Conservation (phyloP, 2,113 vertebrate genomes). For the Heloderma charlesbogerti region DNA sequence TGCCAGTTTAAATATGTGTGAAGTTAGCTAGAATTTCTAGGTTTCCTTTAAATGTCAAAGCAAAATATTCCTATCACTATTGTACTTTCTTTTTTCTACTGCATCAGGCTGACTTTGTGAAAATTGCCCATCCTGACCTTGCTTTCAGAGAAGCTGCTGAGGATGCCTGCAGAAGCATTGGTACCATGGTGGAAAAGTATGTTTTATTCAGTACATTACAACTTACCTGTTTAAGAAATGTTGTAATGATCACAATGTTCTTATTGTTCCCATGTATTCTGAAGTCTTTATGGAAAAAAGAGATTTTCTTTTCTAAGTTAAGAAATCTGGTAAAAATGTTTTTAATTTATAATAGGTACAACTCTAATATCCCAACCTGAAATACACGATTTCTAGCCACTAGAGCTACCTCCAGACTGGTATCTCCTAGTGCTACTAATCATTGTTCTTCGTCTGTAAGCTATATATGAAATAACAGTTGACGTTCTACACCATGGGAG, state of each 20-base stretch:
- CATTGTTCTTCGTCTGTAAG: no score
- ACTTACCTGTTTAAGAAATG: neutral
- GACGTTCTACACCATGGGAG: no score
- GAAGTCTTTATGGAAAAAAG: neutral
- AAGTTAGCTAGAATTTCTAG: neutral
- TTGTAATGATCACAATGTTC: neutral
- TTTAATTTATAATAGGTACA: neutral
- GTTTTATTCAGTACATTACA: conserved; percentile 27
- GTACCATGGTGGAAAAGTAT: conserved; percentile 95
- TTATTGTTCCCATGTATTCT: neutral
- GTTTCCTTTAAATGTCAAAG: neutral
- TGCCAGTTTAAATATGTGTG: neutral
- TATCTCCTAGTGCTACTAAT: no score
- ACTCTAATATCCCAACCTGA: neutral
- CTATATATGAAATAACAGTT: no score
- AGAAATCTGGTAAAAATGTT: neutral
- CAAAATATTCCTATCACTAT: conserved; percentile 16
- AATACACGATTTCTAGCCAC: neutral
- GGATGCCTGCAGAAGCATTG: conserved; percentile 90
- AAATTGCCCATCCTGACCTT: conserved; percentile 92
- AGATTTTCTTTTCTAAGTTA: neutral
- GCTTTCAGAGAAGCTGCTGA: conserved; percentile 92
- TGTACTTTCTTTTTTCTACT: conserved; percentile 2
- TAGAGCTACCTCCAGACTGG: no score
- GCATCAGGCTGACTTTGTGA: conserved; percentile 94